These are phyloP conservation scores for Brachypodius melanocephalos DNA, from an alignment of 2,113 vertebrate species.

Conservation along the genomic window DNA sequence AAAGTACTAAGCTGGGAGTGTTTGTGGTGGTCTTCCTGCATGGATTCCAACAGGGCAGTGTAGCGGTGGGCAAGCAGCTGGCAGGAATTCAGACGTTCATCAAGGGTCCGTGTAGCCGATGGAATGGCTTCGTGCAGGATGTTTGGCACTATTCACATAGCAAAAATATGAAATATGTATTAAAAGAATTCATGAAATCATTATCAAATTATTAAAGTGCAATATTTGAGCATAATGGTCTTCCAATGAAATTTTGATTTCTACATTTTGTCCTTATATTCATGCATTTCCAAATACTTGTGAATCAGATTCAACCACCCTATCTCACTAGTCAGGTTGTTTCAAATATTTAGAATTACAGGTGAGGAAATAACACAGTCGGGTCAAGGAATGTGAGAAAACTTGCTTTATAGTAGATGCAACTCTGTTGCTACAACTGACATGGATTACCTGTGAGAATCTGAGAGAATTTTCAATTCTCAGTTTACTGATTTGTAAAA, in stretches of 20 bases:
- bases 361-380: neutral
- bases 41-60: constrained; percentile 81
- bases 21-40: neutral
- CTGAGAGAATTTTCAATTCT: neutral
- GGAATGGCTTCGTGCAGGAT: constrained; percentile 77
- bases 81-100: constrained; percentile 69
- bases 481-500: neutral
- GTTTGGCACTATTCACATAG: constrained; percentile 75
- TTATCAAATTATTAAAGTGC: neutral
- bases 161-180: neutral
- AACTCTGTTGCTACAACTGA: neutral
- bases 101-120: constrained; percentile 48
- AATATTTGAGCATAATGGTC: neutral
- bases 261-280: neutral
- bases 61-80: constrained; percentile 74
- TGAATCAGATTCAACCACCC: neutral
- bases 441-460: neutral
- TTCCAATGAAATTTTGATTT: neutral
- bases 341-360: neutral
- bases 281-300: neutral
- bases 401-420: neutral
- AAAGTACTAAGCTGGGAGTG: neutral
- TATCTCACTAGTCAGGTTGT: neutral
- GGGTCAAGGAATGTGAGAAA: neutral
- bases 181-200: neutral